Conservation (phyloP, 2,113 vertebrate species). For the Dryoscopus gambensis region DNA sequence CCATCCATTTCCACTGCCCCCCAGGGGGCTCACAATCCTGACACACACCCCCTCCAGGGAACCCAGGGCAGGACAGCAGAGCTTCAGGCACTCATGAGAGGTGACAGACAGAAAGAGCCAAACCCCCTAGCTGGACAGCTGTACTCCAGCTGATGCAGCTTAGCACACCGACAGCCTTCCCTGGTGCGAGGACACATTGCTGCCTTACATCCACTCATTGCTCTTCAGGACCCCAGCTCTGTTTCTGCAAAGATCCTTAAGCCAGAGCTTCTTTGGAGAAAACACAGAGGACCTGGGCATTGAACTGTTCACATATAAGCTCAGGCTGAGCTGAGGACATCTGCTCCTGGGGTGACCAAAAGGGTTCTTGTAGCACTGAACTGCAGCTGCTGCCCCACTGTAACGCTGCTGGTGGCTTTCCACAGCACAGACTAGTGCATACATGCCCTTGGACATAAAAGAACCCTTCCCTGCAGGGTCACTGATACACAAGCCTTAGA, state of each 20-base stretch:
- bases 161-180: fast-evolving
- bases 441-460: not conserved
- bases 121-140: not conserved
- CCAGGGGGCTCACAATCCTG: not conserved
- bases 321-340: not conserved
- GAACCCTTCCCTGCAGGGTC: not conserved
- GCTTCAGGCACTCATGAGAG: not conserved
- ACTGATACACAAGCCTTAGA: not conserved
- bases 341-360: not conserved
- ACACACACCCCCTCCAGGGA: not conserved
- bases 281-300: not conserved
- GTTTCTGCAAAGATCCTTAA: not conserved
- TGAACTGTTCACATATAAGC: not conserved
- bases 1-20: not conserved
- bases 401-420: not conserved
- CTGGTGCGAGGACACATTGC: not conserved
- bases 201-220: not conserved
- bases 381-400: not conserved
- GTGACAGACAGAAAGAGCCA: not conserved
- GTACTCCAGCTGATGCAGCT: not conserved
- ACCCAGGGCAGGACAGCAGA: not conserved
- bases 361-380: not conserved
- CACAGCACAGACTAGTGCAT: not conserved
- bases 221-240: not conserved
- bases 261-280: not conserved